A percentile compares a stretch with the other conserved stretches of the same genome.
Conservation (phyloP, 2,888 invertebrate species). For the Stegana nigrithorax region DNA sequence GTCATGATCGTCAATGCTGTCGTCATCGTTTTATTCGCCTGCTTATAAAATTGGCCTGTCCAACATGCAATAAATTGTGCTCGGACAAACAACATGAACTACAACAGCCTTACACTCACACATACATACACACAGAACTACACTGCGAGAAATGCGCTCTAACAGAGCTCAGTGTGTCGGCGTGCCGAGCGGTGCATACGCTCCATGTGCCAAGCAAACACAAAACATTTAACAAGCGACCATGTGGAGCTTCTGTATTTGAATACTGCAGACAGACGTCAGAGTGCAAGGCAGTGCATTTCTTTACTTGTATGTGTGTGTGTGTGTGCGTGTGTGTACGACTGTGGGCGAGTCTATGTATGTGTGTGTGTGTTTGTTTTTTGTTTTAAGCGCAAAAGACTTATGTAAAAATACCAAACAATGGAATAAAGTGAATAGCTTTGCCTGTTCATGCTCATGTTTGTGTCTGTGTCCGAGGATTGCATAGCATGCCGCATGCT, state of each 20-base stretch:
- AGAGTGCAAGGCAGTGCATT: conserved; percentile 4
- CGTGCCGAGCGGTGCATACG: conserved; percentile 46
- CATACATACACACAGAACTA: neutral
- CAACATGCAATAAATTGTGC: conserved; percentile 63
- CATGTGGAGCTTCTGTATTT: conserved; percentile 43
- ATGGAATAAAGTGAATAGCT: too few species aligned
- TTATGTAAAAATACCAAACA: too few species aligned
- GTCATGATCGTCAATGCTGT: neutral
- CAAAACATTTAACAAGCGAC: conserved; percentile 28
- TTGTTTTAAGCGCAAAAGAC: neutral
- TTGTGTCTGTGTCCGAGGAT: conserved; percentile 21
- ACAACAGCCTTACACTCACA: conserved; percentile 31
- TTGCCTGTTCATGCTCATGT: neutral
- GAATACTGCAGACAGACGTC: conserved; percentile 36
- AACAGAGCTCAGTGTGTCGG: conserved; percentile 24
- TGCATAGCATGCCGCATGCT: conserved; percentile 37
- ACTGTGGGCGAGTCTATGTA: conserved; percentile 46
- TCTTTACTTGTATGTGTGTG: neutral
- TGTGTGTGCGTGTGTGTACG: conserved; percentile 23
- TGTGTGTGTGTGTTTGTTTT: neutral
- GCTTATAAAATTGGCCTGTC: conserved; percentile 62
- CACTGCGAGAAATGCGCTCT: conserved; percentile 9
- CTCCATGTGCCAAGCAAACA: conserved; percentile 54
- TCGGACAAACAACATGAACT: conserved; percentile 58
- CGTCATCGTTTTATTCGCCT: neutral